Evolutionary conservation across 2,797 vertebrate species (phyloP).

Genomic region (Podarcis lilfordi): DNA sequence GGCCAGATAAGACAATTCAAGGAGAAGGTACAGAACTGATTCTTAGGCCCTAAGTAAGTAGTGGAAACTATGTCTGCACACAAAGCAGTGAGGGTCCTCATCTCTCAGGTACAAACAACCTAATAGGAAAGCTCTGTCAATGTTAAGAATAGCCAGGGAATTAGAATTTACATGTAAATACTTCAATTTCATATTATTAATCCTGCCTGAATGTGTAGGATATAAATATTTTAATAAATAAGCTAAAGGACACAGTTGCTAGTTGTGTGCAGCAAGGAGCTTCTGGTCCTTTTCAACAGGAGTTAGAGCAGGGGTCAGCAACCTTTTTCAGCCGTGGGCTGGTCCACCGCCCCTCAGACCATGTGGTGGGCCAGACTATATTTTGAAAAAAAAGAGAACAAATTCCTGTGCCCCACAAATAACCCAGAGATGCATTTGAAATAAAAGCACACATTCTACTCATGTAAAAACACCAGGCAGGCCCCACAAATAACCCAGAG

Average conservation of each 20-base stretch:
- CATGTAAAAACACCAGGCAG: too few species aligned
- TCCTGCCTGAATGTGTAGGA: not conserved
- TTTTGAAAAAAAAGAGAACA: too few species aligned
- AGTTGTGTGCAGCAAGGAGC: not conserved
- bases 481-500: too few species aligned
- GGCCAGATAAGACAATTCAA: not conserved
- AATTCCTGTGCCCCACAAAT: too few species aligned
- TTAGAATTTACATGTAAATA: not conserved
- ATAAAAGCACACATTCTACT: too few species aligned
- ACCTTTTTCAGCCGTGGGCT: too few species aligned
- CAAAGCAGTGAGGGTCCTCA: not conserved
- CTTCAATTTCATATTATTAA: not conserved
- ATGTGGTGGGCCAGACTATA: too few species aligned
- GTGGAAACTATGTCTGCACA: not conserved
- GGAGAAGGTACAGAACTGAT: not conserved
- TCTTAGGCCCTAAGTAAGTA: not conserved
- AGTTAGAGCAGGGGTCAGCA: too few species aligned
- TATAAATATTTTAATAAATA: constrained; percentile 7
- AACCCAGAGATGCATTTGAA: too few species aligned
- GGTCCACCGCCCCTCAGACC: too few species aligned
- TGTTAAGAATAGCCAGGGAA: not conserved
- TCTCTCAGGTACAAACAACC: not conserved
- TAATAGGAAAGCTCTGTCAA: not conserved
- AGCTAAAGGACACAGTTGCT: not conserved
- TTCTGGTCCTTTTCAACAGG: too few species aligned